A percentile compares a stretch with the other conserved stretches of the same genome.
Evolutionary conservation across 2,113 vertebrate species (phyloP).

Genomic region (Pluvianellus socialis): DNA sequence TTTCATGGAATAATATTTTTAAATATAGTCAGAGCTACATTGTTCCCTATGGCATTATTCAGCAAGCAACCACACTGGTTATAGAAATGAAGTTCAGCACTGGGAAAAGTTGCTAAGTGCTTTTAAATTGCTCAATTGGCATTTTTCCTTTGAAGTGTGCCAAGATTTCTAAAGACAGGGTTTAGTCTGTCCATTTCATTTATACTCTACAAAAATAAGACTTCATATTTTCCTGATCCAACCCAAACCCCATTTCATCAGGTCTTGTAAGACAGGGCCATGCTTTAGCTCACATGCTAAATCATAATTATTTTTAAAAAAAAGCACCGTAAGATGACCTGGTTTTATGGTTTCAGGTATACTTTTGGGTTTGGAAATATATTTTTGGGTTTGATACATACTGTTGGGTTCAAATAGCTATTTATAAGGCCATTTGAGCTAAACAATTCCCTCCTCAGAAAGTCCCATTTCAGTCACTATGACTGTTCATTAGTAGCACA

Average conservation of each 20-base stretch:
- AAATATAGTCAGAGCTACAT: conserved; percentile 5
- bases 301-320: background rate
- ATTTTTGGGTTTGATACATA: background rate
- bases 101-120: conserved; percentile 40
- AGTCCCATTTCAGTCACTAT: background rate
- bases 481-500: background rate
- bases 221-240: background rate
- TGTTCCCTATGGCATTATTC: conserved; percentile 33
- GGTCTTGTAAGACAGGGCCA: background rate
- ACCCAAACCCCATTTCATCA: background rate
- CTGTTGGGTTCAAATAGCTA: background rate
- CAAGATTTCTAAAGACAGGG: background rate
- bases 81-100: conserved; percentile 13
- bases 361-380: background rate
- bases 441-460: background rate
- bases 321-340: background rate
- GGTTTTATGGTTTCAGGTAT: background rate
- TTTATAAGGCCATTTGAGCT: background rate
- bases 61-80: conserved; percentile 16
- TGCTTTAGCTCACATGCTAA: background rate
- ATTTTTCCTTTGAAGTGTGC: conserved; percentile 35
- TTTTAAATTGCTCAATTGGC: conserved; percentile 48
- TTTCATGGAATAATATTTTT: conserved; percentile 40
- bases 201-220: background rate
- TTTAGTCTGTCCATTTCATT: conserved; percentile 21